These are phyloP conservation scores for Grapholita molesta DNA, from an alignment of 1,140 invertebrate species.

Conservation along the genomic window DNA sequence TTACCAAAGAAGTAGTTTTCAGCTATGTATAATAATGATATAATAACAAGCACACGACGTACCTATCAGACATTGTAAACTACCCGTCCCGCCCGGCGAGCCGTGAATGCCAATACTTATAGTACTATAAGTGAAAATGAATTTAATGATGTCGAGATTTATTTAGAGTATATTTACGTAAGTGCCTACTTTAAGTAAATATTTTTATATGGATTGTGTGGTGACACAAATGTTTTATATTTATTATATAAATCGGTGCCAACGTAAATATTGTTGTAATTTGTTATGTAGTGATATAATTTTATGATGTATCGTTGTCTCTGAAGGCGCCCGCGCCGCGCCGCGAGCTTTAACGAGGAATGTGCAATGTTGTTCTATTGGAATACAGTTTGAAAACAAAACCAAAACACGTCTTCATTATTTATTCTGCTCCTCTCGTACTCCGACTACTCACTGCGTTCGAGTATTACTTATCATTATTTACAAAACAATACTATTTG, in stretches of 20 bases:
- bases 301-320: conserved; percentile 72
- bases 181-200: conserved; percentile 67
- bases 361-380: conserved; percentile 74
- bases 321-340: conserved; percentile 42
- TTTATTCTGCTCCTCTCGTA: conserved; percentile 32
- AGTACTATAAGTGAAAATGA: conserved; percentile 58
- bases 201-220: conserved; percentile 74
- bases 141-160: conserved; percentile 73
- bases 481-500: conserved; percentile 15
- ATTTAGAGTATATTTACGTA: conserved; percentile 71
- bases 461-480: conserved; percentile 1
- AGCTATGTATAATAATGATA: conserved; percentile 13
- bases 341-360: conserved; percentile 61
- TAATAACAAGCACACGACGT: conserved; percentile 1
- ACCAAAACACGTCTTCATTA: conserved; percentile 17
- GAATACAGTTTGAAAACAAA: conserved; percentile 70
- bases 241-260: conserved; percentile 69
- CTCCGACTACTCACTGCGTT: conserved; percentile 10
- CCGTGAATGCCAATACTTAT: conserved; percentile 54
- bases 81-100: conserved; percentile 40
- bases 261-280: conserved; percentile 76
- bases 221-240: conserved; percentile 71
- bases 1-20: conserved; percentile 20
- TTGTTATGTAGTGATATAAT: conserved; percentile 76
- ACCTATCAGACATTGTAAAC: neutral